These are phyloP conservation scores for Pangasius mekongensis DNA, from an alignment of 2,797 vertebrate species.

Conservation along the genomic window DNA sequence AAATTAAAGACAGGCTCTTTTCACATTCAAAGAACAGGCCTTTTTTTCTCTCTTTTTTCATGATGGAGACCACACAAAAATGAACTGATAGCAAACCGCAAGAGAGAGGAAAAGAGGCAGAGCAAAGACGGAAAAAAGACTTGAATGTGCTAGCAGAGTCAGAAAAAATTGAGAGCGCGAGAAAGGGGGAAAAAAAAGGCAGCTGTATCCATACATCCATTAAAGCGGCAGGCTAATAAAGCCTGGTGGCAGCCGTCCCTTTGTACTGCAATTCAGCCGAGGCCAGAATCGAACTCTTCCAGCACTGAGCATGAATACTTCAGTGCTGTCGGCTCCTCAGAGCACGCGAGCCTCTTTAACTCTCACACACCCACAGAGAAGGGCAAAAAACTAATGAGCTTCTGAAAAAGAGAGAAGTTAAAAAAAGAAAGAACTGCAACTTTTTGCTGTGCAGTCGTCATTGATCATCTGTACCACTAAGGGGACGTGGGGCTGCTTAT, in stretches of 20 bases:
- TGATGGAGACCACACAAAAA: slow-evolving; percentile 94
- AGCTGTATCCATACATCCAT: slow-evolving; percentile 67
- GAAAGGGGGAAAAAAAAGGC: neutral
- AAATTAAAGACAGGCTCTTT: slow-evolving; percentile 93
- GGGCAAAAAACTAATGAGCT: slow-evolving; percentile 74
- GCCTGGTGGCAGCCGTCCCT: slow-evolving; percentile 75
- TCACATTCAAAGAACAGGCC: slow-evolving; percentile 90
- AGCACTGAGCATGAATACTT: slow-evolving; percentile 81
- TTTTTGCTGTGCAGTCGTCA: slow-evolving; percentile 74
- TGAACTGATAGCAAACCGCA: slow-evolving; percentile 82
- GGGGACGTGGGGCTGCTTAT: slow-evolving; percentile 30
- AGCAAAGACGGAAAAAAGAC: neutral
- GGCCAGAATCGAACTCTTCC: slow-evolving; percentile 76
- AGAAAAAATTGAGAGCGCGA: neutral
- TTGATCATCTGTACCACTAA: slow-evolving; percentile 67
- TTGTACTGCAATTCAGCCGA: slow-evolving; percentile 76
- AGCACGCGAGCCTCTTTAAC: slow-evolving; percentile 74
- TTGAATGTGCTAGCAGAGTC: slow-evolving; percentile 14
- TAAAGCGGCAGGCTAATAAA: slow-evolving; percentile 75
- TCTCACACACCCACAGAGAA: slow-evolving; percentile 68
- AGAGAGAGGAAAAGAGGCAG: neutral
- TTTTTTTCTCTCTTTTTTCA: slow-evolving; percentile 73
- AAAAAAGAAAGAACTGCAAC: slow-evolving; percentile 64
- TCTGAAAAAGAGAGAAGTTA: slow-evolving; percentile 70
- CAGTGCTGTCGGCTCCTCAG: slow-evolving; percentile 74